Base-by-base conservation (phyloP, 2,888 invertebrate species). In the Apoda limacodes region DNA sequence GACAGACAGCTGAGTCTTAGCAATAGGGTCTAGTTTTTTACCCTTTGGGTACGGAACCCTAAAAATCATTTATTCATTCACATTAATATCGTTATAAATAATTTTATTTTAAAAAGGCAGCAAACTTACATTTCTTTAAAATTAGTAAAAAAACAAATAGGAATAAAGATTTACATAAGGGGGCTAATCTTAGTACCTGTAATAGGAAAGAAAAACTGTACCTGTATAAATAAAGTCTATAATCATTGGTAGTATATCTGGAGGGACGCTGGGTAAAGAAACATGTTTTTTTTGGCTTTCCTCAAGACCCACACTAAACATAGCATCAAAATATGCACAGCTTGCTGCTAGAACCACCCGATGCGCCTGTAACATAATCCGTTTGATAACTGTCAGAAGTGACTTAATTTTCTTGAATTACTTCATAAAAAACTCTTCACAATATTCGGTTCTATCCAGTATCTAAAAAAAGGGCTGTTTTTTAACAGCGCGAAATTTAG, bases 241-340 rank as follows among this genome's bases (percentile, higher is more conserved):
- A 22, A 95, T 82, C 48, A 85, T 83, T 41, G 89, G 85, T 36
- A 95, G 84, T 37, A 91, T 89, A 30, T 87, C 83, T 25, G 91
- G 84, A 38, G 90, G 86, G 27, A 94, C 85, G 31, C 89, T 88
- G 45, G 91, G 92, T 36, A 95, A 76, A 45, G 90, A 87, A n/a
- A 95, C 89, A 39, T 87, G 83, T 43, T 88, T 85, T 61, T 91
- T 89, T 51, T 89, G 88, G 50, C 89, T 90, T 67, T 95, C 95
- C 39, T 88, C 86, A 42, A 95, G 74, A 7, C 92, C 93, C 19
- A 89, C 89, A 44, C 90, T 89, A 60, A 95, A 95, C 95, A 95
- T 95, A 23, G 94, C 95, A 69, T 93, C 89, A 68, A 96, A 96
- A 67, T 95, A 96, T 33, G 91, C 90, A 72, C 94, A 93, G 43